A percentile compares a stretch with the other conserved stretches of the same genome.
phyloP scores from a whole-genome alignment of 2,797 vertebrate genomes.

The Erethizon dorsatum region DNA sequence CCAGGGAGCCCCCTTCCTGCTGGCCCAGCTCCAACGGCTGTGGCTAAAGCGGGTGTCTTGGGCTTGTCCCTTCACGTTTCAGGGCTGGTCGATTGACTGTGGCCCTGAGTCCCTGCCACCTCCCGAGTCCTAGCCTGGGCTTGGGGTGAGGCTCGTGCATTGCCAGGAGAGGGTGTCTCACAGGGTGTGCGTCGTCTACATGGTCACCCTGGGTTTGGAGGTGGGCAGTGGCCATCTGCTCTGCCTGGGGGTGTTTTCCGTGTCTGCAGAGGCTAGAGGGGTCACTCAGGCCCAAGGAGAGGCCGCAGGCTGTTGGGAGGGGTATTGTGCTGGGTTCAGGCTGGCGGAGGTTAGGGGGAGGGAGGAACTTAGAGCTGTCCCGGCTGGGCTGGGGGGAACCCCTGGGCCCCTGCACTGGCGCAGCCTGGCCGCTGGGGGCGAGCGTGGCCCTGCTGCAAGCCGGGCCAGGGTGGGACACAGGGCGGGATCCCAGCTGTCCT shows the following conservation, averaged over 20 bases:
- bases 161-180: background rate
- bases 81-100: background rate
- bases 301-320: slow-evolving; percentile 44
- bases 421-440: slow-evolving; percentile 49
- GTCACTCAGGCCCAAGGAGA: background rate
- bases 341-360: slow-evolving; percentile 85
- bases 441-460: background rate
- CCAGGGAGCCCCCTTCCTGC: background rate
- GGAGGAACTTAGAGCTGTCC: slow-evolving; percentile 87
- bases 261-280: background rate
- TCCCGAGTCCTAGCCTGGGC: background rate
- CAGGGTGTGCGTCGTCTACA: background rate
- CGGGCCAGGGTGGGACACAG: background rate
- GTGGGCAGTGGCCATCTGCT: background rate
- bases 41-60: background rate
- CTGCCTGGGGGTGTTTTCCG: background rate
- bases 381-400: slow-evolving; percentile 37
- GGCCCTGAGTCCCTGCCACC: background rate
- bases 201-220: background rate
- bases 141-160: background rate
- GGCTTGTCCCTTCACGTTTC: background rate
- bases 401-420: background rate
- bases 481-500: background rate
- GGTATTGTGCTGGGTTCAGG: slow-evolving; percentile 79
- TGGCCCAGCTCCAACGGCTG: background rate